Conservation (phyloP, 2,113 vertebrate genomes). For the Mirza zaza region DNA sequence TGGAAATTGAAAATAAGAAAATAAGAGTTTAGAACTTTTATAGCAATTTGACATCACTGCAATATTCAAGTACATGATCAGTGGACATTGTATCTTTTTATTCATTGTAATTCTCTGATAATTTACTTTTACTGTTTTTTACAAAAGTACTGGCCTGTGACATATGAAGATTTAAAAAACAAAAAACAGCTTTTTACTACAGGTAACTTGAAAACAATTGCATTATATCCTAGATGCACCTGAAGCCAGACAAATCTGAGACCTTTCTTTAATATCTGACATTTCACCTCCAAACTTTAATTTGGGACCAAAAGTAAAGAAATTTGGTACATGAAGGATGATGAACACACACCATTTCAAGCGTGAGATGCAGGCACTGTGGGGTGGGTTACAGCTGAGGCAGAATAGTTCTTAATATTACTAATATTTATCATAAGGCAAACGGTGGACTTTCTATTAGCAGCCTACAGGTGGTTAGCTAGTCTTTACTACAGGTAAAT, state of each 20-base stretch:
- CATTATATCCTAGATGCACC: background rate
- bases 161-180: background rate
- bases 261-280: background rate
- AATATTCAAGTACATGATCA: background rate
- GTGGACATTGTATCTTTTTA: background rate
- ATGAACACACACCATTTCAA: background rate
- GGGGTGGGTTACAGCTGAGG: background rate
- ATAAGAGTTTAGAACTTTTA: background rate
- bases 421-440: background rate
- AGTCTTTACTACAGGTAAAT: background rate
- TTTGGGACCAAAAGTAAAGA: background rate
- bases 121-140: background rate
- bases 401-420: background rate
- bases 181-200: background rate
- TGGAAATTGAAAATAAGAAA: background rate
- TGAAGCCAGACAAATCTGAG: background rate
- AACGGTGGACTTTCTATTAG: background rate
- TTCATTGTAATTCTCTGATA: background rate
- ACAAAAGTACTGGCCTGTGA: background rate
- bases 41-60: background rate
- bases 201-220: background rate
- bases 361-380: background rate
- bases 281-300: background rate
- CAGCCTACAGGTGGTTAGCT: background rate
- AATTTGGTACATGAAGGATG: background rate